phyloP scores from a whole-genome alignment of 2,888 invertebrate genomes.

The Epistrophe eligans region DNA sequence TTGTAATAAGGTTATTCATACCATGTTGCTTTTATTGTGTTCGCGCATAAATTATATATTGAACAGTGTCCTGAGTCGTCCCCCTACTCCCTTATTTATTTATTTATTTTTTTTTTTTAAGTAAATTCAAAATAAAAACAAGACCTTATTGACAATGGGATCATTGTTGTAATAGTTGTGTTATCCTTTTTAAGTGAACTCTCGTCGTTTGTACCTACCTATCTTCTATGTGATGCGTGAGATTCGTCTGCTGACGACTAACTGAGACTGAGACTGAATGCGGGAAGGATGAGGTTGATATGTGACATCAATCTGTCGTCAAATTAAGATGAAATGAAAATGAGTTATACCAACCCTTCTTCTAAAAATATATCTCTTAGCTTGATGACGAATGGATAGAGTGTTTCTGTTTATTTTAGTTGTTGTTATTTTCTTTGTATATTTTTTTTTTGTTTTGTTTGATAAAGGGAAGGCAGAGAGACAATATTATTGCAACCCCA shows the following conservation, averaged over 20 bases:
- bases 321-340: conserved; percentile 53
- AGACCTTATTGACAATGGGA: conserved; percentile 71
- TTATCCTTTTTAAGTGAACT: conserved; percentile 51
- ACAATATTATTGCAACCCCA: conserved; percentile 42
- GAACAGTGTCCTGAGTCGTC: neutral
- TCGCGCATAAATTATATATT: conserved; percentile 19
- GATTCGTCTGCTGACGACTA: neutral
- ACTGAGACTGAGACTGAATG: neutral
- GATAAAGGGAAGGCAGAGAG: conserved; percentile 10
- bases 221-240: neutral
- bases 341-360: conserved; percentile 63
- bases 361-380: neutral
- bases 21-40: conserved; percentile 69
- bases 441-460: conserved; percentile 13
- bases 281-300: conserved; percentile 33
- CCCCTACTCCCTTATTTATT: neutral
- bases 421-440: conserved; percentile 6
- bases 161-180: conserved; percentile 68
- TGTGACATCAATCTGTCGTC: conserved; percentile 68
- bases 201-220: conserved; percentile 15
- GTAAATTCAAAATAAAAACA: conserved; percentile 30
- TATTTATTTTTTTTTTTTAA: neutral
- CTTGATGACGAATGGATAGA: neutral
- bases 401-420: conserved; percentile 49
- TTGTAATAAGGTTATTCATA: conserved; percentile 72